These are phyloP conservation scores for Orchesella flavescens DNA, from an alignment of 2,888 invertebrate genomes.

Conservation along the genomic window DNA sequence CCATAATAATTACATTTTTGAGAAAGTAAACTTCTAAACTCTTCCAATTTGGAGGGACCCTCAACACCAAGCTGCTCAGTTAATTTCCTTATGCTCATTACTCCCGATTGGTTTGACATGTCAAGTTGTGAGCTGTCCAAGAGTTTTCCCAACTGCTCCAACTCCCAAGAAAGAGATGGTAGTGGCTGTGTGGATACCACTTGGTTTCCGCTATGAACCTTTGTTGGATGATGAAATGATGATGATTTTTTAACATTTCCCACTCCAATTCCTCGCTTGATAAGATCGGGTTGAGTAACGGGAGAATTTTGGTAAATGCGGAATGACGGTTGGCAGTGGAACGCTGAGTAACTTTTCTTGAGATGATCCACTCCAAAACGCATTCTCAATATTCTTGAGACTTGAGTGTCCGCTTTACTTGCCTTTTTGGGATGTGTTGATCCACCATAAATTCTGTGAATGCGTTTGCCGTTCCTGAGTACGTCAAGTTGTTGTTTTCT, in stretches of 20 bases:
- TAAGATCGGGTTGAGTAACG: neutral
- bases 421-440: slow-evolving; percentile 67
- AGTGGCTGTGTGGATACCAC: neutral
- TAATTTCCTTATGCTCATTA: too few relatives aligned
- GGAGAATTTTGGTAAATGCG: slow-evolving; percentile 10
- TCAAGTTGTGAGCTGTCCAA: too few relatives aligned
- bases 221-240: neutral
- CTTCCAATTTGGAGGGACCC: too few relatives aligned
- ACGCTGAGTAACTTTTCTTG: slow-evolving; percentile 45
- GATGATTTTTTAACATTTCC: neutral
- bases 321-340: slow-evolving; percentile 62
- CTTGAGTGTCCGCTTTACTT: slow-evolving; percentile 54
- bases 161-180: too few relatives aligned
- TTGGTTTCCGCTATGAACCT: neutral
- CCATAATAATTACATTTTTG: too few relatives aligned
- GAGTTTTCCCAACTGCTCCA: too few relatives aligned
- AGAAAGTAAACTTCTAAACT: too few relatives aligned
- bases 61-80: too few relatives aligned
- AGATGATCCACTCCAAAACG: slow-evolving; percentile 67
- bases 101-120: too few relatives aligned
- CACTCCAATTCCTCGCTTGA: neutral
- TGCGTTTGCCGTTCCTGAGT: slow-evolving; percentile 56
- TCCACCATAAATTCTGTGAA: slow-evolving; percentile 69
- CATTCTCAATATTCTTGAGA: slow-evolving; percentile 63
- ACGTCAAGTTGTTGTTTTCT: slow-evolving; percentile 47